These are phyloP conservation scores for Embiotoca jacksoni DNA, from an alignment of 2,113 vertebrate species.

Conservation along the genomic window DNA sequence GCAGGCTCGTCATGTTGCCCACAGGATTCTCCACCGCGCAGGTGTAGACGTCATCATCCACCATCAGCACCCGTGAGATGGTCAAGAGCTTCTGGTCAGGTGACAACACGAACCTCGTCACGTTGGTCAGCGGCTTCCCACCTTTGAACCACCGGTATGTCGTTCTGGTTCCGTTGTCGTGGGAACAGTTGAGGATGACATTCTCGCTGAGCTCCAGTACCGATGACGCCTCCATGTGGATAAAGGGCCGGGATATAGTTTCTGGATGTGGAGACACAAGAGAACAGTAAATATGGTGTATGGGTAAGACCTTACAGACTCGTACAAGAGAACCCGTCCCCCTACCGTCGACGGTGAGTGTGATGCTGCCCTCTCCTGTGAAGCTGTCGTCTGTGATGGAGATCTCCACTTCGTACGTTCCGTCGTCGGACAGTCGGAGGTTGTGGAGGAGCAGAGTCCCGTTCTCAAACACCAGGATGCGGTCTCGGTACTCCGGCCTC, in stretches of 20 bases:
- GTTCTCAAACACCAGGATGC: slow-evolving; percentile 94
- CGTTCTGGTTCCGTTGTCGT: slow-evolving; percentile 92
- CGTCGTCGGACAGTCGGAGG: slow-evolving; percentile 90
- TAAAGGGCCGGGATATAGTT: slow-evolving; percentile 89
- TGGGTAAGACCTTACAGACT: background rate
- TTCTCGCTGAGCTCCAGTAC: slow-evolving; percentile 94
- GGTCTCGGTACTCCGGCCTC: slow-evolving; percentile 91
- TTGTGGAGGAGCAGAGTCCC: slow-evolving; percentile 94
- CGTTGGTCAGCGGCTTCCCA: slow-evolving; percentile 88
- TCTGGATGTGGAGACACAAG: slow-evolving; percentile 78
- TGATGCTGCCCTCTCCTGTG: slow-evolving; percentile 93
- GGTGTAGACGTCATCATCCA: slow-evolving; percentile 91
- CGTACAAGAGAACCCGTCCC: background rate
- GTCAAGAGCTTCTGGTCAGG: slow-evolving; percentile 92
- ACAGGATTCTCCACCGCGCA: slow-evolving; percentile 94
- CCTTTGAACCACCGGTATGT: slow-evolving; percentile 95
- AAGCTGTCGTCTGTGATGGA: slow-evolving; percentile 97
- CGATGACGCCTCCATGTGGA: slow-evolving; percentile 87
- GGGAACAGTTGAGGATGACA: slow-evolving; percentile 93
- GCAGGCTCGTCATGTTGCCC: slow-evolving; percentile 88
- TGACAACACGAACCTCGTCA: slow-evolving; percentile 90
- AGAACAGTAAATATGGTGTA: too few species aligned
- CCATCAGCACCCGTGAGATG: slow-evolving; percentile 91
- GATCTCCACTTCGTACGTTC: slow-evolving; percentile 94
- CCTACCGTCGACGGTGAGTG: slow-evolving; percentile 95